These are phyloP conservation scores for Wiebesia pumilae DNA, from an alignment of 1,140 invertebrate genomes.

Conservation along the genomic window DNA sequence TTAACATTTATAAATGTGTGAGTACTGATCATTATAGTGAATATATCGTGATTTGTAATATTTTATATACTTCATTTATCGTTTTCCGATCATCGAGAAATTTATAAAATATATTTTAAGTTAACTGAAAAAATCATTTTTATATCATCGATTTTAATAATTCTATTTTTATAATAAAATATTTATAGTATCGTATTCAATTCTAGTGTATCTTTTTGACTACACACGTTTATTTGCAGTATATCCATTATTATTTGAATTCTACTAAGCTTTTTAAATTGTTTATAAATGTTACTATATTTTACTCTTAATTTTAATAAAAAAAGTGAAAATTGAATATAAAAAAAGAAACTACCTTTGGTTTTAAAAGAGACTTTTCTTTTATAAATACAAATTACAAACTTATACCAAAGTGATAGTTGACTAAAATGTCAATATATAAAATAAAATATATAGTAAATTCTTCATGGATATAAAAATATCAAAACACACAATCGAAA, in stretches of 20 bases:
- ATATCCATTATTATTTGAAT: neutral
- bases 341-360: neutral
- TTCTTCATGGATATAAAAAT: constrained; percentile 1
- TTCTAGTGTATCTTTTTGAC: neutral
- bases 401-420: neutral
- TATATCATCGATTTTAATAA: neutral
- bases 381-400: neutral
- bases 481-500: neutral
- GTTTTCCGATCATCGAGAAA: too few species aligned
- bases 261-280: neutral
- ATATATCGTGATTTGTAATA: too few species aligned
- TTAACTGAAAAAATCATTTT: neutral
- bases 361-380: neutral
- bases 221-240: neutral
- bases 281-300: neutral
- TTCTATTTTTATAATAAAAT: neutral
- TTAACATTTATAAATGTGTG: too few species aligned
- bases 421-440: neutral
- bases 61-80: too few species aligned
- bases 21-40: too few species aligned
- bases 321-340: neutral
- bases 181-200: neutral
- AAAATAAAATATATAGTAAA: neutral
- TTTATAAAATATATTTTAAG: too few species aligned
- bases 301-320: neutral